These are phyloP conservation scores for Arctia plantaginis DNA, from an alignment of 2,888 invertebrate genomes.

Conservation along the genomic window DNA sequence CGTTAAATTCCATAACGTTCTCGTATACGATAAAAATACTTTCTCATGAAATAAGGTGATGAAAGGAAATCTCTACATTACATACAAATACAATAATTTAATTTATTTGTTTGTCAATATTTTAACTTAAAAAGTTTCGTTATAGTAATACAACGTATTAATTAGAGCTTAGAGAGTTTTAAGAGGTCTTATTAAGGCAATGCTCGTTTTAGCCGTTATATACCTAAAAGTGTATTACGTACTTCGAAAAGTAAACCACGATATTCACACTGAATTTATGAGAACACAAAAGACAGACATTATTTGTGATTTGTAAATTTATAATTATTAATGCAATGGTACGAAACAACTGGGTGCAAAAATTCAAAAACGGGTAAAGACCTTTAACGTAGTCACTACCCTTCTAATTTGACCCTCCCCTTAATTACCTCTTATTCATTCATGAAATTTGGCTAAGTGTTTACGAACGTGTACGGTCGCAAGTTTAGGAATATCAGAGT, in stretches of 20 bases:
- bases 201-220: neutral
- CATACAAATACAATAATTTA: neutral
- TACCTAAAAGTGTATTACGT: neutral
- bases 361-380: neutral
- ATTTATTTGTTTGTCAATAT: neutral
- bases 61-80: neutral
- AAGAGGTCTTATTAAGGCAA: neutral
- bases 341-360: neutral
- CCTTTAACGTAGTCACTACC: neutral
- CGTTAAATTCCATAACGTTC: slow-evolving; percentile 29
- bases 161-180: neutral
- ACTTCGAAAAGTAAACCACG: neutral
- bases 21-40: slow-evolving; percentile 9
- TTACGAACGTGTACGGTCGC: slow-evolving; percentile 2
- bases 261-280: neutral
- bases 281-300: neutral
- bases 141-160: neutral
- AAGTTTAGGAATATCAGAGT: slow-evolving; percentile 32
- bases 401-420: too few relatives aligned
- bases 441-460: neutral
- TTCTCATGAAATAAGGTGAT: neutral
- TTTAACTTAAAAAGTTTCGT: too few relatives aligned
- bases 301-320: neutral
- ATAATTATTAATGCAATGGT: neutral
- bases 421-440: neutral